These are phyloP conservation scores for Smutsia temminckii DNA, from an alignment of 2,797 vertebrate species.

Conservation along the genomic window DNA sequence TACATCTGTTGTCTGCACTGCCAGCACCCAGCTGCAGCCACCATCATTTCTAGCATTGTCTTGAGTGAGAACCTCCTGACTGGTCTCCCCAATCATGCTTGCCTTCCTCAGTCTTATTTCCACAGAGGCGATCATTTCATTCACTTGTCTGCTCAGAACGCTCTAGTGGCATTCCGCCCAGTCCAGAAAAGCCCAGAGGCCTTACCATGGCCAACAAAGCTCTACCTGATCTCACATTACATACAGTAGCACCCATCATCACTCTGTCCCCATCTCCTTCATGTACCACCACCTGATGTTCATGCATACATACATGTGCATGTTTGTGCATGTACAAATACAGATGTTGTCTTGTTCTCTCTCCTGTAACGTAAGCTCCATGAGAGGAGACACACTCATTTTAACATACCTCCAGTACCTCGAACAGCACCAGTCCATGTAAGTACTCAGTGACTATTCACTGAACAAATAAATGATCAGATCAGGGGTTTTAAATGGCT, in stretches of 20 bases:
- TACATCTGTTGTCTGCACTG: neutral
- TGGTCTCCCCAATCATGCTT: neutral
- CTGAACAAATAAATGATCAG: neutral
- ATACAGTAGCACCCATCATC: neutral
- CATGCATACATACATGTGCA: accelerated
- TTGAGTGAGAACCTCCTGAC: neutral
- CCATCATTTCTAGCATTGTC: neutral
- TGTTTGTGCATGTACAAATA: neutral
- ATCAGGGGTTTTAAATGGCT: neutral
- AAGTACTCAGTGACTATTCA: neutral
- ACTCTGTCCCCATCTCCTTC: neutral
- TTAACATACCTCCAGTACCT: too few relatives aligned
- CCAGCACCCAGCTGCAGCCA: neutral
- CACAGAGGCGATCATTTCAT: neutral
- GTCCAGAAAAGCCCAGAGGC: neutral
- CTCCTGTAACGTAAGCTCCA: neutral
- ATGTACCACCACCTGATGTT: neutral
- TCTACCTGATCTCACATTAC: neutral
- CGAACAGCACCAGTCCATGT: neutral
- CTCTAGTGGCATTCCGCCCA: neutral
- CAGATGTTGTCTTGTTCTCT: neutral
- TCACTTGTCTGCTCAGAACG: neutral
- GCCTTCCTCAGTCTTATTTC: neutral
- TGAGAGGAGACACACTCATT: neutral
- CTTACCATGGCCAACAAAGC: neutral